phyloP scores from a whole-genome alignment of 2,797 vertebrate species.

The Tapera naevia region DNA sequence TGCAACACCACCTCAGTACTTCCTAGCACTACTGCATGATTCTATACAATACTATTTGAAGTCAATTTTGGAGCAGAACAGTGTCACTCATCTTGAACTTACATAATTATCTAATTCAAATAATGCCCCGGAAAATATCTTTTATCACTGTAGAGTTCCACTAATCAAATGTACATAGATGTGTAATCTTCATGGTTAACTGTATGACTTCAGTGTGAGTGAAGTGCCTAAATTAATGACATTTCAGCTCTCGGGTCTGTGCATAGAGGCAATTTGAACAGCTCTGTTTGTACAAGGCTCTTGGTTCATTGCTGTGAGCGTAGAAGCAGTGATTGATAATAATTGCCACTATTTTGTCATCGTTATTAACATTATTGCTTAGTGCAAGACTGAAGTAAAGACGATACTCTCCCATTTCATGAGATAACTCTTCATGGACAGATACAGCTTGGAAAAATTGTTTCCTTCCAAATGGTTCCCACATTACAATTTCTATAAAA shows the following conservation, averaged over 20 bases:
- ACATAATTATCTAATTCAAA: background rate
- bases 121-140: background rate
- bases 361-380: background rate
- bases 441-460: background rate
- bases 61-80: background rate
- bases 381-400: background rate
- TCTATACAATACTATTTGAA: background rate
- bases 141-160: background rate
- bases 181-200: background rate
- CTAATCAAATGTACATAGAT: background rate
- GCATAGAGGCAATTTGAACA: background rate
- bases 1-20: background rate
- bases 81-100: background rate
- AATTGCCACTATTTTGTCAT: background rate
- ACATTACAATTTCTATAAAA: background rate
- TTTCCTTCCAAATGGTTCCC: background rate
- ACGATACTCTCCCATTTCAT: background rate
- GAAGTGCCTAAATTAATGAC: background rate
- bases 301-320: background rate
- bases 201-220: background rate
- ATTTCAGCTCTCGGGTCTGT: background rate
- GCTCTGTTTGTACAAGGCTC: accelerated
- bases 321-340: background rate
- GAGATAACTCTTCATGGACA: background rate
- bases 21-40: background rate